Percentiles rank a stretch among this genome's conserved stretches.
Evolutionary conservation across 2,113 vertebrate species (phyloP).

Genomic region (Typhlomys cinereus): DNA sequence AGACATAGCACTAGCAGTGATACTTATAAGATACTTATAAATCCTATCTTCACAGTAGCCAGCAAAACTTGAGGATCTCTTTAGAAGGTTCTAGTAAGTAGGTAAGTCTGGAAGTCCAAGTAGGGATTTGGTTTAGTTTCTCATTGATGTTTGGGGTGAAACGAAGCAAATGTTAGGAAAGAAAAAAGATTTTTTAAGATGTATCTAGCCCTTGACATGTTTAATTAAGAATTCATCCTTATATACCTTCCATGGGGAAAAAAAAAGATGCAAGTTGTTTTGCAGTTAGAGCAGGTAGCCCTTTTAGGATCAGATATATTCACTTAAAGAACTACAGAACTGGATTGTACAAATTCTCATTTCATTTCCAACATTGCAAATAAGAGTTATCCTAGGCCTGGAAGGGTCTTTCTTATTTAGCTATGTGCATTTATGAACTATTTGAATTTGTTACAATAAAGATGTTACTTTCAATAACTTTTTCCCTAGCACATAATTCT

Average conservation of each 20-base stretch:
- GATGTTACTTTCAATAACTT: not conserved
- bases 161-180: conserved; percentile 24
- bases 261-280: not conserved
- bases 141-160: conserved; percentile 14
- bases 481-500: conserved; percentile 42
- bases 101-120: not conserved
- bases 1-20: conserved; percentile 1
- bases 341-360: conserved; percentile 59
- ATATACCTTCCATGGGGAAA: not conserved
- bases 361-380: not conserved
- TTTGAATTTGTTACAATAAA: conserved; percentile 11
- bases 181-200: not conserved
- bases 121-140: not conserved
- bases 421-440: not conserved
- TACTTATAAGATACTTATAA: too few species aligned
- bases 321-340: not conserved
- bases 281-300: not conserved
- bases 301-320: not conserved
- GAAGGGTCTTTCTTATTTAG: not conserved
- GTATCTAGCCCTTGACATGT: not conserved
- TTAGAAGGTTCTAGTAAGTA: not conserved
- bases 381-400: not conserved
- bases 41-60: not conserved
- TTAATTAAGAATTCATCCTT: not conserved
- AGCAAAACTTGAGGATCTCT: not conserved